These are phyloP conservation scores for Patella caerulea DNA, from an alignment of 2,888 invertebrate genomes.

Conservation along the genomic window DNA sequence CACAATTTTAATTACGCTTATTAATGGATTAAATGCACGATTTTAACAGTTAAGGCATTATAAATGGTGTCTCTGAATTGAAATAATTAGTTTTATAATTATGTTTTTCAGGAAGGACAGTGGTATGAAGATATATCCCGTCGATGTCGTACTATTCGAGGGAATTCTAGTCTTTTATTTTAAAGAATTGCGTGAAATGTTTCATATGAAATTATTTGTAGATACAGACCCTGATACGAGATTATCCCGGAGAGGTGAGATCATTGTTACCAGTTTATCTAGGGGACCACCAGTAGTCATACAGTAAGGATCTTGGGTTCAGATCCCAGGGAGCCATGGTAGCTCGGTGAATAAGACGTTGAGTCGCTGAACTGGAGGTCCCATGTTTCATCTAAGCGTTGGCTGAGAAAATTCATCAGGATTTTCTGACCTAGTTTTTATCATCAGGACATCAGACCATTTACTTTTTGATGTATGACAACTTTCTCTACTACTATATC, in stretches of 20 bases:
- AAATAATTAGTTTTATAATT: background rate
- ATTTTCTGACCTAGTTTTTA: too few relatives aligned
- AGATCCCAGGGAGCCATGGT: too few relatives aligned
- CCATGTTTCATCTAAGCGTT: too few relatives aligned
- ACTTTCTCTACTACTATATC: too few relatives aligned
- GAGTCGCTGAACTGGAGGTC: too few relatives aligned
- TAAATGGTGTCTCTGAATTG: background rate
- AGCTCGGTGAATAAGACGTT: too few relatives aligned
- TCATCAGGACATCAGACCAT: too few relatives aligned
- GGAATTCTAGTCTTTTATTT: conserved; percentile 99
- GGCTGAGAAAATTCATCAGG: too few relatives aligned
- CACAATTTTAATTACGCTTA: background rate
- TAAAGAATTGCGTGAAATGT: conserved; percentile 91
- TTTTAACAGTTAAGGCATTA: background rate
- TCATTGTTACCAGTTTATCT: too few relatives aligned
- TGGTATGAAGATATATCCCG: conserved; percentile 86
- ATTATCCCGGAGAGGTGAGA: conserved; percentile 91
- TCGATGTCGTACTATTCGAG: conserved; percentile 97
- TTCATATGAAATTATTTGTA: conserved; percentile 99
- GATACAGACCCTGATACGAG: conserved; percentile 99
- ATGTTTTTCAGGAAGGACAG: conserved; percentile 51
- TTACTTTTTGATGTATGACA: too few relatives aligned
- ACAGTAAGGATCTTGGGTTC: too few relatives aligned
- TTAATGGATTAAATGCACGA: background rate
- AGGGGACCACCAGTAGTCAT: too few relatives aligned